phyloP scores from a whole-genome alignment of 2,113 vertebrate species.

The Hassar affinis region DNA sequence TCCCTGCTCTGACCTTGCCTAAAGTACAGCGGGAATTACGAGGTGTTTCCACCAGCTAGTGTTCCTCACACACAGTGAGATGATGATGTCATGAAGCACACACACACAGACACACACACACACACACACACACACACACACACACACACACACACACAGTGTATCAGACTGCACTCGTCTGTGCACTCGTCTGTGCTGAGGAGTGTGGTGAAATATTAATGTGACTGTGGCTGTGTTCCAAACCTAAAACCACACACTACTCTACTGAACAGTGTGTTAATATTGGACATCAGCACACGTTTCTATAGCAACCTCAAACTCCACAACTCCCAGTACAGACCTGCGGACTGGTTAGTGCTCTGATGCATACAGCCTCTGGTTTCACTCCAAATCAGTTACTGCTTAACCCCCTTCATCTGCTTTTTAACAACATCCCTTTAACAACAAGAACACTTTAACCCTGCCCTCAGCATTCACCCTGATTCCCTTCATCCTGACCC shows the following conservation, averaged over 20 bases:
- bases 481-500: not conserved
- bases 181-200: no score
- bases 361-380: not conserved
- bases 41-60: not conserved
- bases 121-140: no score
- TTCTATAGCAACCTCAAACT: not conserved
- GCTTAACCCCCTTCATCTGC: no score
- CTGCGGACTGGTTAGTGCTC: not conserved
- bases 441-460: not conserved
- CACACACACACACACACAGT: not conserved
- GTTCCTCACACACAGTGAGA: not conserved
- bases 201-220: not conserved
- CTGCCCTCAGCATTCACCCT: not conserved
- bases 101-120: no score
- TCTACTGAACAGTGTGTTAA: not conserved
- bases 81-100: not conserved
- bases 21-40: not conserved
- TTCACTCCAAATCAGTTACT: not conserved
- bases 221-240: not conserved
- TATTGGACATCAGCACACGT: not conserved
- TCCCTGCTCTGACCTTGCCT: not conserved
- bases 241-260: not conserved
- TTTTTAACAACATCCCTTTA: no score
- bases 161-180: not conserved
- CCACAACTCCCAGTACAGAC: not conserved